Conservation (phyloP, 2,113 vertebrate species). For the Catharus fuscescens region DNA sequence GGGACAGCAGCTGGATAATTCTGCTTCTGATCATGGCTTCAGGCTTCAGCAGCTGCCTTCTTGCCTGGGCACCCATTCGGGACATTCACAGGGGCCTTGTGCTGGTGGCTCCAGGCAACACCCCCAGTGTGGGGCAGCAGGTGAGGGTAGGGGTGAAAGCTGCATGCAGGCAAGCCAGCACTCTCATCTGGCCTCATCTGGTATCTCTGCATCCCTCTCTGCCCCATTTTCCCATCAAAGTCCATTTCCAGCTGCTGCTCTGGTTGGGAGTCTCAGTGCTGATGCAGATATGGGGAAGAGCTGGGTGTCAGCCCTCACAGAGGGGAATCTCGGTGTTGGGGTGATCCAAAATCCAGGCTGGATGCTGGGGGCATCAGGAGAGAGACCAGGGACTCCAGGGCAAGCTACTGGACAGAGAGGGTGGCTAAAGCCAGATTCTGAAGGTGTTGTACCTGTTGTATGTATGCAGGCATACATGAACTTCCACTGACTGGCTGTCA, state of each 20-base stretch:
- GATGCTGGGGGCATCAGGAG: not conserved
- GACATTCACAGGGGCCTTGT: rapidly evolving
- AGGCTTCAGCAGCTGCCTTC: not conserved
- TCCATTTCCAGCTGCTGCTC: not conserved
- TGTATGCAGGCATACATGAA: rapidly evolving
- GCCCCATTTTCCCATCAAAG: not conserved
- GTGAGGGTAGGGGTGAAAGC: rapidly evolving
- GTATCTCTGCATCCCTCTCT: not conserved
- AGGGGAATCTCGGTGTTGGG: not conserved
- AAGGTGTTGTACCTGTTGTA: not conserved
- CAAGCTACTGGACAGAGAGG: not conserved
- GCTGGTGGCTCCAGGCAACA: not conserved
- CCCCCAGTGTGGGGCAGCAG: not conserved
- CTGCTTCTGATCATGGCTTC: not conserved
- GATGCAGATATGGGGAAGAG: rapidly evolving
- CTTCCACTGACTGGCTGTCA: not conserved
- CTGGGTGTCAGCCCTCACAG: not conserved
- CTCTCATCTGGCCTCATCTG: not conserved
- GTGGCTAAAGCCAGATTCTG: not conserved
- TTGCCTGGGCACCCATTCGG: rapidly evolving
- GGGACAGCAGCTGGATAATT: not conserved
- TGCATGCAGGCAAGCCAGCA: not conserved
- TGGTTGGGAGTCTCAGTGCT: rapidly evolving
- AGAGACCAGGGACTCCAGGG: not conserved
- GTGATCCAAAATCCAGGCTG: not conserved